Percentiles rank a stretch among this genome's conserved stretches.
Evolutionary conservation across 2,113 vertebrate species (phyloP).

Genomic region (Salvelinus sp.): DNA sequence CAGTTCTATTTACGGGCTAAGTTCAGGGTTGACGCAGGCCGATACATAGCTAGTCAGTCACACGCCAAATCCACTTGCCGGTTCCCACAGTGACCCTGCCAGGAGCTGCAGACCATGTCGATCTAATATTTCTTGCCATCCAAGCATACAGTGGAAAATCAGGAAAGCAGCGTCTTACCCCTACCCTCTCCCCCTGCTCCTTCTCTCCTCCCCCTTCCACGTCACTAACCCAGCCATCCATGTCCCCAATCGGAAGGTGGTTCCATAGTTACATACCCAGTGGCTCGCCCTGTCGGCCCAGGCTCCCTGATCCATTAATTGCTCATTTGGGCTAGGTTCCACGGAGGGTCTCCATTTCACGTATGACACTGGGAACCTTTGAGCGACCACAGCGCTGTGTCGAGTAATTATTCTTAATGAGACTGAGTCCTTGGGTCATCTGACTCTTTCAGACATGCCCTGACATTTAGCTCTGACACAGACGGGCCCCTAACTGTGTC

Average conservation of each 20-base stretch:
- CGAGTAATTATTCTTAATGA: slow-evolving; percentile 59
- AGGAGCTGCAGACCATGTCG: slow-evolving; percentile 35
- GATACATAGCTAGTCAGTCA: slow-evolving; percentile 28
- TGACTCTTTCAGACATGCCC: slow-evolving; percentile 8
- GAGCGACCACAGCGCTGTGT: slow-evolving; percentile 26
- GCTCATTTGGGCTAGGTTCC: slow-evolving; percentile 35
- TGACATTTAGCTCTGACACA: slow-evolving; percentile 2
- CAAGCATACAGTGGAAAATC: slow-evolving; percentile 25
- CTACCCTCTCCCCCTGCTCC: slow-evolving; percentile 8
- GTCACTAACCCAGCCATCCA: slow-evolving; percentile 30
- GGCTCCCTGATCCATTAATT: slow-evolving; percentile 49
- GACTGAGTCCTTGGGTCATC: slow-evolving; percentile 12
- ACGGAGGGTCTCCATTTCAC: slow-evolving; percentile 52
- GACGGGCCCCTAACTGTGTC: background rate
- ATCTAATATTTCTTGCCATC: slow-evolving; percentile 43
- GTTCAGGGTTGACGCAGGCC: slow-evolving; percentile 6
- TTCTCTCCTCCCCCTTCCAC: slow-evolving; percentile 16
- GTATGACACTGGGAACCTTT: slow-evolving; percentile 48
- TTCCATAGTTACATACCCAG: slow-evolving; percentile 9
- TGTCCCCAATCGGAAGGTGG: slow-evolving; percentile 43
- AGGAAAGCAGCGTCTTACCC: background rate
- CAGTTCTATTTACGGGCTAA: slow-evolving; percentile 25
- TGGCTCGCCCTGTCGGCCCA: slow-evolving; percentile 25
- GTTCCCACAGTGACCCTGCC: slow-evolving; percentile 57
- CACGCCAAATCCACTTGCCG: slow-evolving; percentile 35